These are phyloP conservation scores for Brienomyrus brachyistius DNA, from an alignment of 2,113 vertebrate genomes.

Conservation along the genomic window DNA sequence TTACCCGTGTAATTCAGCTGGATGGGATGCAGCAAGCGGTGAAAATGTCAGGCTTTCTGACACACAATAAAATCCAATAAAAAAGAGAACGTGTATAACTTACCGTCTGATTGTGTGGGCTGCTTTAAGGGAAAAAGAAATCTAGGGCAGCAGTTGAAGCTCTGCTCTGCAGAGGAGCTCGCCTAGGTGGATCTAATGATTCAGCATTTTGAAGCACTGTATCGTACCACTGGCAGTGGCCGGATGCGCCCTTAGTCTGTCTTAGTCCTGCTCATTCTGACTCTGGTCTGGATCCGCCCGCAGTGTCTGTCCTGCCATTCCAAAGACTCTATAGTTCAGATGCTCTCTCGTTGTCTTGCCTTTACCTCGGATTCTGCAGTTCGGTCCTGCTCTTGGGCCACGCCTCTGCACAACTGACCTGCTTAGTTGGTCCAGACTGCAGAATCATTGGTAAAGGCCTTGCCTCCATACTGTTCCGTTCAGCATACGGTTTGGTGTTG, in stretches of 20 bases:
- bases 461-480: neutral
- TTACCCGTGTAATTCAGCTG: neutral
- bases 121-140: neutral
- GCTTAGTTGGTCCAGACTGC: neutral
- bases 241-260: neutral
- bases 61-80: neutral
- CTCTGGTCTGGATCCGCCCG: neutral
- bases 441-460: neutral
- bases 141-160: neutral
- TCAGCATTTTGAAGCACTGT: slow-evolving; percentile 47
- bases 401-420: neutral
- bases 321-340: neutral
- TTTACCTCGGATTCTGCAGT: neutral
- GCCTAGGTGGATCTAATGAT: slow-evolving; percentile 59
- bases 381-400: neutral
- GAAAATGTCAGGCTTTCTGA: slow-evolving; percentile 31
- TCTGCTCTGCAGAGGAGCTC: slow-evolving; percentile 26
- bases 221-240: neutral
- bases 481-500: neutral
- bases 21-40: neutral
- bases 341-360: neutral
- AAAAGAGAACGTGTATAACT: neutral
- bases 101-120: neutral
- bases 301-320: neutral
- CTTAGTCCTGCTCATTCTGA: too few species aligned